Evolutionary conservation across 2,888 invertebrate genomes (phyloP).

Genomic region (Cephus runcator): DNA sequence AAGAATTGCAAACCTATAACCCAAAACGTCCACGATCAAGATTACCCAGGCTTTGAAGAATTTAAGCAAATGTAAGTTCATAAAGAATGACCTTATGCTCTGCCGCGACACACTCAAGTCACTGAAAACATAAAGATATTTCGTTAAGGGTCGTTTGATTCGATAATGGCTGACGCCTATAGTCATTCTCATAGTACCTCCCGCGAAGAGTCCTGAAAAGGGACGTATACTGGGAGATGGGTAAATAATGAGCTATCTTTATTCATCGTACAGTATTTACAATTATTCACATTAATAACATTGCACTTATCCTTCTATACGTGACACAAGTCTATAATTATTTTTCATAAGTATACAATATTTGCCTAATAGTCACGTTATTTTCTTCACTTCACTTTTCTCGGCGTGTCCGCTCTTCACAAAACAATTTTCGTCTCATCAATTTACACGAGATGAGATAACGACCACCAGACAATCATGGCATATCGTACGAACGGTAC

Average conservation of each 20-base stretch:
- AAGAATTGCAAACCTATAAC: conserved; percentile 85
- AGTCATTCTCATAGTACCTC: conserved; percentile 7
- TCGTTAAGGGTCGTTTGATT: background rate
- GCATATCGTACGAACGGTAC: conserved; percentile 22
- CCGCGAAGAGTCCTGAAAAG: conserved; percentile 31
- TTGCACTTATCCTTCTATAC: conserved; percentile 12
- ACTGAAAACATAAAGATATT: conserved; percentile 57
- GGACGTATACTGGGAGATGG: background rate
- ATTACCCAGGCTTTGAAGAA: conserved; percentile 43
- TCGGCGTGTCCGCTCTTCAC: background rate
- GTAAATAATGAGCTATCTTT: conserved; percentile 10
- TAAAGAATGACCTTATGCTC: conserved; percentile 63
- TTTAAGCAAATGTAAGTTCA: conserved; percentile 55
- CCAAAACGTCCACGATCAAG: conserved; percentile 44
- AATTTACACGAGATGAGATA: background rate
- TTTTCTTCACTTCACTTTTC: background rate
- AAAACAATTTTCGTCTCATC: background rate
- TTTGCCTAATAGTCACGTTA: conserved; percentile 23
- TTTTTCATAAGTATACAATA: conserved; percentile 21
- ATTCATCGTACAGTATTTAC: conserved; percentile 11
- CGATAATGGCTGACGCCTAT: background rate
- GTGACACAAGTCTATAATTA: conserved; percentile 2
- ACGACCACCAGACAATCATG: conserved; percentile 30
- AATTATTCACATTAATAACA: conserved; percentile 22
- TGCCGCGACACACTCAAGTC: conserved; percentile 58